phyloP scores from a whole-genome alignment of 2,888 invertebrate genomes.

The Hetaerina titia region DNA sequence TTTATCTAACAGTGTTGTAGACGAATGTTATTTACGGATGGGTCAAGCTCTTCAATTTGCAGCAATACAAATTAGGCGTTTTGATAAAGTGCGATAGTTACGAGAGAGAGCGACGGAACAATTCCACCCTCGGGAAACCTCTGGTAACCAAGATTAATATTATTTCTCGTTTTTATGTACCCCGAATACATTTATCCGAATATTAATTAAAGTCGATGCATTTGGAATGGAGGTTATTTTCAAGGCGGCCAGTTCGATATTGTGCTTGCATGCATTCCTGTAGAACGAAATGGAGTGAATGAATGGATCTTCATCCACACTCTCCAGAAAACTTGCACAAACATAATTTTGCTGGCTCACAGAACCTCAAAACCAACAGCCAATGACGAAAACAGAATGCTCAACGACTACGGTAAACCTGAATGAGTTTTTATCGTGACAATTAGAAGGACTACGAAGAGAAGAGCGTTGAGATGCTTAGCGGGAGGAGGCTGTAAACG shows the following conservation, averaged over 20 bases:
- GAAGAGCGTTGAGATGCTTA: neutral
- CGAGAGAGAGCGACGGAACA: too few relatives aligned
- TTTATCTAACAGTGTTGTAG: too few relatives aligned
- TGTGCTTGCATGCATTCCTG: neutral
- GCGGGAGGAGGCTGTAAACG: neutral
- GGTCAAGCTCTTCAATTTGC: too few relatives aligned
- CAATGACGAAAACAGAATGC: slow-evolving; percentile 44
- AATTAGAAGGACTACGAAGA: neutral
- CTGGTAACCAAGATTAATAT: too few relatives aligned
- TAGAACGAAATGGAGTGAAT: neutral
- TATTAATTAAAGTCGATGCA: too few relatives aligned
- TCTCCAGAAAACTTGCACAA: slow-evolving; percentile 23
- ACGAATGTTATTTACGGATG: too few relatives aligned
- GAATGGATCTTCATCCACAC: neutral
- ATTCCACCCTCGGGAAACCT: too few relatives aligned
- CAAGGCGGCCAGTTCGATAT: neutral
- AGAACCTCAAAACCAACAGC: slow-evolving; percentile 46
- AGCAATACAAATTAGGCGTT: too few relatives aligned
- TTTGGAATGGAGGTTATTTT: too few relatives aligned
- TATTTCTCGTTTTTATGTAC: too few relatives aligned
- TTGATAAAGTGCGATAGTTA: too few relatives aligned
- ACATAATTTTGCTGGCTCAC: neutral
- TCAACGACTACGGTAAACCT: slow-evolving; percentile 48
- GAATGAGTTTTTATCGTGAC: neutral
- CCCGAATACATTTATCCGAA: too few relatives aligned